Evolutionary conservation across 2,797 vertebrate species (phyloP).

Genomic region (Onychomys torridus): DNA sequence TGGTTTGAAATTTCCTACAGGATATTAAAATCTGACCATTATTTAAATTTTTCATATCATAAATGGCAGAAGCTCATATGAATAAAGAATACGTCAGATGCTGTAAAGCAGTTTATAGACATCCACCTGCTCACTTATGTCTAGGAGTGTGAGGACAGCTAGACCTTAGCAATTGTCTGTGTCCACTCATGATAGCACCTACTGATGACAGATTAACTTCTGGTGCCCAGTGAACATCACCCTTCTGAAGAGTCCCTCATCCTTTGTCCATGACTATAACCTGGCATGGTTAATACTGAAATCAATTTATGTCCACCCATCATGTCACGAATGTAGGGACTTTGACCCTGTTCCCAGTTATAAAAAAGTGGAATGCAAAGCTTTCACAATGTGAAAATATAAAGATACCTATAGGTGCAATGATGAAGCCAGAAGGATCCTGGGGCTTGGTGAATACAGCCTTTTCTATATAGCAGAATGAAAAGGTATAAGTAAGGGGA

Average conservation of each 20-base stretch:
- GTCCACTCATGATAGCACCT: neutral
- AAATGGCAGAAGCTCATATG: neutral
- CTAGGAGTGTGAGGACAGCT: no score
- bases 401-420: neutral
- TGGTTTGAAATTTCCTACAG: conserved; percentile 19
- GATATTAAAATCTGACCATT: conserved; percentile 49
- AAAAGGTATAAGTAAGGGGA: neutral
- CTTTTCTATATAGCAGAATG: neutral
- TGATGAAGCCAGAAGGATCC: neutral
- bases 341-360: neutral
- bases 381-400: neutral
- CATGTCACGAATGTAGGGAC: neutral
- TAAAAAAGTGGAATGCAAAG: neutral
- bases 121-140: neutral
- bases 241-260: neutral
- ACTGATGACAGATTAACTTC: neutral
- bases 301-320: neutral
- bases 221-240: neutral
- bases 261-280: neutral
- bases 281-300: neutral
- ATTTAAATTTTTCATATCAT: neutral
- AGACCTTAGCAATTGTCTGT: neutral
- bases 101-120: neutral
- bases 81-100: neutral
- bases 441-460: neutral